Percentiles rank a stretch among this genome's conserved stretches.
These are phyloP conservation scores for Baryphthengus martii DNA, from an alignment of 2,113 vertebrate species.

Conservation along the genomic window DNA sequence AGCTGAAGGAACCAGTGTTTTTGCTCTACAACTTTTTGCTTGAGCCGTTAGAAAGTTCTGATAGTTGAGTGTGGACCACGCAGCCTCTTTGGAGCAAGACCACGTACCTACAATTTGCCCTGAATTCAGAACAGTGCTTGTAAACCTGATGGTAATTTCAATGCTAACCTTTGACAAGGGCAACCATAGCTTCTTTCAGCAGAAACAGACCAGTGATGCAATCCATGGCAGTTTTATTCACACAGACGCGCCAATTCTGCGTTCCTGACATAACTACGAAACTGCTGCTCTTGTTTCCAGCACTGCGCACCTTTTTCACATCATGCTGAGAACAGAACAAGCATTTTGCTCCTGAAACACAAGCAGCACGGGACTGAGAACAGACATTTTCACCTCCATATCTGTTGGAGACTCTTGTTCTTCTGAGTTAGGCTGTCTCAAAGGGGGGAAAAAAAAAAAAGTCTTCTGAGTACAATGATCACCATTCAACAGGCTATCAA, in stretches of 20 bases:
- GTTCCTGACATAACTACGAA: fast-evolving
- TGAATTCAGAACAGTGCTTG: background rate
- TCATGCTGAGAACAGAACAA: background rate
- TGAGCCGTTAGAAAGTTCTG: background rate
- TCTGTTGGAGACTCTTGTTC: background rate
- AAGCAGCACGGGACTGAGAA: fast-evolving
- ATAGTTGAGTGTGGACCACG: fast-evolving
- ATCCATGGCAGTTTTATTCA: background rate
- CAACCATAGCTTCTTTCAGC: background rate
- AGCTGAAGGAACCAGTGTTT: background rate
- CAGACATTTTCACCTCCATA: background rate
- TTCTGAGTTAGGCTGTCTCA: background rate
- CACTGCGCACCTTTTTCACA: background rate
- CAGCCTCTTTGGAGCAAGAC: background rate
- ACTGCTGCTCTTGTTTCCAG: background rate
- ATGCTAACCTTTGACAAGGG: background rate
- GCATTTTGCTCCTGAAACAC: background rate
- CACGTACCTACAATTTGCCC: background rate
- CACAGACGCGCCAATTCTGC: background rate
- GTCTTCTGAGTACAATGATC: background rate
- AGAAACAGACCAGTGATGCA: background rate
- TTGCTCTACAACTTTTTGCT: background rate
- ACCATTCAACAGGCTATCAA: background rate
- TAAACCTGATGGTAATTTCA: background rate
- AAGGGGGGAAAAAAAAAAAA: background rate